phyloP scores from a whole-genome alignment of 2,888 invertebrate species.

The Pomacea canaliculata region DNA sequence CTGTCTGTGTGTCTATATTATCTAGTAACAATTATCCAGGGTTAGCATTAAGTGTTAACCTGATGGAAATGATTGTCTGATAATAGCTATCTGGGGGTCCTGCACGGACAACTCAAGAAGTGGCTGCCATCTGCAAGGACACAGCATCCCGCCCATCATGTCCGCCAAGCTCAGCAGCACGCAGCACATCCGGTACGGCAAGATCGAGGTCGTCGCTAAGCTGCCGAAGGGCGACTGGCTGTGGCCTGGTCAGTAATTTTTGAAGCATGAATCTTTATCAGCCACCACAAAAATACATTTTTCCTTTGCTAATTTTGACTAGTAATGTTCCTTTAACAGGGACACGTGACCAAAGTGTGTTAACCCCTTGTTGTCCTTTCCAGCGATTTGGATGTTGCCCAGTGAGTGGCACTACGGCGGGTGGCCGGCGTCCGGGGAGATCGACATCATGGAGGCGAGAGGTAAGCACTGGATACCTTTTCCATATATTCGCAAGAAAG shows the following conservation, averaged over 20 bases:
- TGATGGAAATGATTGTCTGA: neutral
- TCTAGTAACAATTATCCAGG: too few species aligned
- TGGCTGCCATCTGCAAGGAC: constrained; percentile 69
- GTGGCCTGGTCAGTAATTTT: constrained; percentile 65
- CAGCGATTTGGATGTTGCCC: neutral
- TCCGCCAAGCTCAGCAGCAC: constrained; percentile 78
- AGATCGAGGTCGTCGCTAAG: constrained; percentile 77
- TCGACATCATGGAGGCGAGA: constrained; percentile 18
- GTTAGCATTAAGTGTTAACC: too few species aligned
- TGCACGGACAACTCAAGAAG: constrained; percentile 67
- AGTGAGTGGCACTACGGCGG: neutral
- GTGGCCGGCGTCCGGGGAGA: constrained; percentile 16
- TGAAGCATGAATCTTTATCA: neutral
- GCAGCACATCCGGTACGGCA: constrained; percentile 76
- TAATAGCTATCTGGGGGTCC: constrained; percentile 42
- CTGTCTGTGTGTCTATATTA: too few species aligned
- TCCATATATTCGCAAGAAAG: too few species aligned
- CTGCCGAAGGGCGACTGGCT: constrained; percentile 82
- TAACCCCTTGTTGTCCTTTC: too few species aligned
- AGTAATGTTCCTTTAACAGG: neutral
- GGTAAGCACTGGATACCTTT: too few species aligned
- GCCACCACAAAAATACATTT: too few species aligned
- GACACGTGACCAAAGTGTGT: too few species aligned
- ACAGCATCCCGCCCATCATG: constrained; percentile 76
- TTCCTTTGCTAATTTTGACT: neutral